A percentile compares a stretch with the other conserved stretches of the same genome.
phyloP scores from a whole-genome alignment of 2,888 invertebrate genomes.

The Patella ulyssiponensis region DNA sequence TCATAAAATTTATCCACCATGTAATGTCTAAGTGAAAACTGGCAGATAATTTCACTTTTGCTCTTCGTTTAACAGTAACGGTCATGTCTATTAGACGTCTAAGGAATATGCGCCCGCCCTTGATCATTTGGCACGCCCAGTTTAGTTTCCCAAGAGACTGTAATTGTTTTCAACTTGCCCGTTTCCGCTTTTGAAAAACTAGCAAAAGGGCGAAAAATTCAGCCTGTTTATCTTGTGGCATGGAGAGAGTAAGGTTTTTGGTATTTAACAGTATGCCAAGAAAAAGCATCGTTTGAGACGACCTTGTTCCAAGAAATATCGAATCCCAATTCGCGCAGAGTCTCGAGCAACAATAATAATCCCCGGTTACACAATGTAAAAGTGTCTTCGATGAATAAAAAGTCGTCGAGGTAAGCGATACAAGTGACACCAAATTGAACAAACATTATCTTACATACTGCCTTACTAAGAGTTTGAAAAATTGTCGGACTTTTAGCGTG shows the following conservation, averaged over 20 bases:
- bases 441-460: conserved; percentile 7
- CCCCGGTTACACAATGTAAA: not conserved
- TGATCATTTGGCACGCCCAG: conserved; percentile 5
- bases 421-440: not conserved
- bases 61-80: not conserved
- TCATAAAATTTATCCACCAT: not conserved
- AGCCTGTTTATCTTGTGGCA: not conserved
- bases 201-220: not conserved
- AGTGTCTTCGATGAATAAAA: conserved; percentile 1
- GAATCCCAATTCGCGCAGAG: not conserved
- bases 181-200: not conserved
- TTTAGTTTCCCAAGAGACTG: not conserved
- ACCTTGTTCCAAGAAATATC: not conserved
- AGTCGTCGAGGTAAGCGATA: conserved; percentile 11
- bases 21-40: not conserved
- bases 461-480: not conserved
- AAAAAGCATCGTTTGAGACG: not conserved
- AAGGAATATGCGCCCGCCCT: not conserved
- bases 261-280: not conserved
- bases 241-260: not conserved
- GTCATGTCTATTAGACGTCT: not conserved
- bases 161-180: not conserved
- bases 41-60: not conserved
- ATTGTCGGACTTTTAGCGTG: not conserved
- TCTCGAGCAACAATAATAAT: not conserved